These are phyloP conservation scores for Cetoscarus ocellatus DNA, from an alignment of 2,797 vertebrate genomes.

Conservation along the genomic window DNA sequence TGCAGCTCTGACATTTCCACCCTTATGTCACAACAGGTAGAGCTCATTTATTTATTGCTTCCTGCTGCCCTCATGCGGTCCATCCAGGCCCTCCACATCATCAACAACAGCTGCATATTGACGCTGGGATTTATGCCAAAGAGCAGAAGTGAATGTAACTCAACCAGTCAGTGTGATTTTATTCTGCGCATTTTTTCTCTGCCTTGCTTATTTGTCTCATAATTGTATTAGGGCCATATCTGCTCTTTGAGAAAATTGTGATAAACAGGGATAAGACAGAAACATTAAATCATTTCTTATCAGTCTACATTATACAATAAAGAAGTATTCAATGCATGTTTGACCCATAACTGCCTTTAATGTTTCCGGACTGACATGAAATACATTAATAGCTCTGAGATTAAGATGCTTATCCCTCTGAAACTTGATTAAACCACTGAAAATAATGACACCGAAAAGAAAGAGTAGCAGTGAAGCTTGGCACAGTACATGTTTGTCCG, in stretches of 20 bases:
- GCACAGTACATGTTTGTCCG: conserved; percentile 47
- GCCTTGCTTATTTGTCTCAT: neutral
- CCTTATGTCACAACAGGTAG: neutral
- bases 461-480: neutral
- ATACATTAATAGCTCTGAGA: neutral
- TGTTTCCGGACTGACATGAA: neutral
- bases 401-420: neutral
- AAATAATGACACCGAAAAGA: neutral
- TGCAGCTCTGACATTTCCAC: neutral
- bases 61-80: conserved; percentile 59
- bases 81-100: neutral
- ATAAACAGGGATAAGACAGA: neutral
- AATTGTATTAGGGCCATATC: neutral
- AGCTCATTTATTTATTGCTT: neutral
- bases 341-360: neutral
- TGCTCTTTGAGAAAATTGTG: neutral
- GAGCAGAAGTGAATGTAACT: neutral
- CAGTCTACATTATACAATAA: neutral
- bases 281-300: neutral
- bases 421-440: neutral
- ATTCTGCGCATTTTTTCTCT: neutral
- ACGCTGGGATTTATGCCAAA: neutral
- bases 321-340: neutral
- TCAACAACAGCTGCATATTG: conserved; percentile 12
- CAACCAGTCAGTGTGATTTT: neutral